A percentile compares a stretch with the other conserved stretches of the same genome.
phyloP scores from a whole-genome alignment of 2,888 invertebrate species.

The Drosophila picticornis region DNA sequence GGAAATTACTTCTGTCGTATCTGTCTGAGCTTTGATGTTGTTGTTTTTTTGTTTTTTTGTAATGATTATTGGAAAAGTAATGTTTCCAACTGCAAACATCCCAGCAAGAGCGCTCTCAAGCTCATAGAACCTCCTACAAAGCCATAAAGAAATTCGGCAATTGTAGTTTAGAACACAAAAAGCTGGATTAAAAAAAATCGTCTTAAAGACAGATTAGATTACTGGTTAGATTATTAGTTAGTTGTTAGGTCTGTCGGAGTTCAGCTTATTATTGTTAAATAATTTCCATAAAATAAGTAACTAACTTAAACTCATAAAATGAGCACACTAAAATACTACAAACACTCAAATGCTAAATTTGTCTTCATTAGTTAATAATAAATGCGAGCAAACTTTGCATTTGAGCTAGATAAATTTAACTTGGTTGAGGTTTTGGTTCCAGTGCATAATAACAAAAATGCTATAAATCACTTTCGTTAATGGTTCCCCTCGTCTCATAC shows the following conservation, averaged over 20 bases:
- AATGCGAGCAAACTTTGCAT: not conserved
- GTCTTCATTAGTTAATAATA: constrained; percentile 18
- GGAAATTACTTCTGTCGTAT: not conserved
- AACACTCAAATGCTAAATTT: not conserved
- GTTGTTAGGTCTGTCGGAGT: not conserved
- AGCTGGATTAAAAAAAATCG: not conserved
- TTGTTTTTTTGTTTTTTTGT: not conserved
- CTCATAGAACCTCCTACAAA: not conserved
- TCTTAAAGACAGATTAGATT: not conserved
- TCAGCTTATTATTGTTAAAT: not conserved
- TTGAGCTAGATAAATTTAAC: not conserved
- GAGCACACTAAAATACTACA: not conserved
- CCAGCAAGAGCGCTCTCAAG: not conserved
- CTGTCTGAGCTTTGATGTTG: not conserved
- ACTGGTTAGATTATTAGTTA: not conserved
- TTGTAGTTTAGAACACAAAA: not conserved
- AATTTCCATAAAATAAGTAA: not conserved
- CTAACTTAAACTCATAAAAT: constrained; percentile 1
- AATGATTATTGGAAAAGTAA: not conserved
- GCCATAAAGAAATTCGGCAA: not conserved
- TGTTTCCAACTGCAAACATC: not conserved
- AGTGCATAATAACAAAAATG: constrained; percentile 11
- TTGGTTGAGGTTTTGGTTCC: not conserved
- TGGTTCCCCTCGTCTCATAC: not conserved
- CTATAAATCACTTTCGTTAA: constrained; percentile 35